These are phyloP conservation scores for Platycheirus rosarum DNA, from an alignment of 2,888 invertebrate genomes.

Conservation along the genomic window DNA sequence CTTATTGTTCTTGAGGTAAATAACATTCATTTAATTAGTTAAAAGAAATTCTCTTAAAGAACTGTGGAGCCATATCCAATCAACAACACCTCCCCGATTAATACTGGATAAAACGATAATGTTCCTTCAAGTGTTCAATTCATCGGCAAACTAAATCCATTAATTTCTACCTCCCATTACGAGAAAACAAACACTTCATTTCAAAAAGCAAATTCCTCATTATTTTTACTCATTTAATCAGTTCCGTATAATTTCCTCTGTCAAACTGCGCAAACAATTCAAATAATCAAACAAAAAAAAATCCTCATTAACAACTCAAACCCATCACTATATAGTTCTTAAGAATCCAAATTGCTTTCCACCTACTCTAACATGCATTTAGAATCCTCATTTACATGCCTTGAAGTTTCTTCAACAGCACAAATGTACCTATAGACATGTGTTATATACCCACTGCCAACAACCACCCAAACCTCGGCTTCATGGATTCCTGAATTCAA, in stretches of 20 bases:
- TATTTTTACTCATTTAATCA: constrained; percentile 38
- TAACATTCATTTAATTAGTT: no score
- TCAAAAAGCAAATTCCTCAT: constrained; percentile 9
- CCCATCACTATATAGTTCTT: constrained; percentile 62
- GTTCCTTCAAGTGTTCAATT: no score
- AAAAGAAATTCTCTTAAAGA: no score
- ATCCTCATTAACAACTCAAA: constrained; percentile 68
- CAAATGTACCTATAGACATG: no score
- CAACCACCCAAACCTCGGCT: constrained; percentile 46
- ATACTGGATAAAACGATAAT: no score
- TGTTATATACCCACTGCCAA: no score
- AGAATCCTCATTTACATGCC: constrained; percentile 60
- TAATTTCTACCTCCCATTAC: constrained; percentile 8
- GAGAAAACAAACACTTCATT: constrained; percentile 2
- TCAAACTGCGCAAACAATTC: constrained; percentile 46
- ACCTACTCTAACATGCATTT: constrained; percentile 54
- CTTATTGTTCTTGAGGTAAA: no score
- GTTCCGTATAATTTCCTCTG: constrained; percentile 44
- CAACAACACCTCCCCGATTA: no score
- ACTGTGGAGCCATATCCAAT: no score
- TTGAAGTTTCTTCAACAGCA: no score
- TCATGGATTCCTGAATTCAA: constrained; percentile 63
- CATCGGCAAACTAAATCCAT: neutral
- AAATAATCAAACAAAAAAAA: constrained; percentile 43
- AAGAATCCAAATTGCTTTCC: constrained; percentile 66